Evolutionary conservation across 2,888 invertebrate genomes (phyloP), one percentile per base, ranked within the genome.

Genomic region (Drosophila falleni): DNA sequence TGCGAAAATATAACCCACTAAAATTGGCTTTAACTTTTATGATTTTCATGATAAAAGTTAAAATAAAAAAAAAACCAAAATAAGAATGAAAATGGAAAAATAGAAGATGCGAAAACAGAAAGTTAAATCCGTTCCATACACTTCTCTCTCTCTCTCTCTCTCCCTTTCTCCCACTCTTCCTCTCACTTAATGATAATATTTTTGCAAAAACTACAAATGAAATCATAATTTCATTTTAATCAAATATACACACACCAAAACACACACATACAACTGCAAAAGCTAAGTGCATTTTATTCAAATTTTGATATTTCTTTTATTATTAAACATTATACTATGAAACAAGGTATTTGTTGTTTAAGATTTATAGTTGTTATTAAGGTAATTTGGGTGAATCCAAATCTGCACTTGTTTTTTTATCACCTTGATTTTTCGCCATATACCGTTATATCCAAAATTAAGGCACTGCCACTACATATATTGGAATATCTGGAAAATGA

Each of bases 21-120:
- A 76, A 77, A 76, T 80, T 67, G 74, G 69, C 78, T 69, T 78
- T 69, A 79, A 80, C 80, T 80, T 80, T 80, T 71, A 69, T 81
- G 71, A 81, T 81, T 81, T 81, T 67, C 81, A 81, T 66, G 74
- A 47, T 64, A 49, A 71, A 81, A 78, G 69, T 78, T 78, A 49
- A 61, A 62, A 46, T 23, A 31, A 42, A 50, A n/a, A 13, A 19
- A 29, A 19, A 9, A 11, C 10, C 16, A 44, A 11, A 13, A 55
- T 23, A 9, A 31, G 41, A 16, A 19, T 39, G 19, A 16, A 42
- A 42, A 61, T 29, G 15, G 13, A 44, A 29, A 39, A 19, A 19
- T 16, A n/a, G 31, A 47, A 33, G 16, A 16, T 35, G 44, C 19
- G 16, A 31, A 23, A 23, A 39, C 13, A 19, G 15, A 35, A 44